A percentile compares a stretch with the other conserved stretches of the same genome.
Conservation (phyloP, 1,140 invertebrate genomes). For the Propsilocerus akamusi region DNA sequence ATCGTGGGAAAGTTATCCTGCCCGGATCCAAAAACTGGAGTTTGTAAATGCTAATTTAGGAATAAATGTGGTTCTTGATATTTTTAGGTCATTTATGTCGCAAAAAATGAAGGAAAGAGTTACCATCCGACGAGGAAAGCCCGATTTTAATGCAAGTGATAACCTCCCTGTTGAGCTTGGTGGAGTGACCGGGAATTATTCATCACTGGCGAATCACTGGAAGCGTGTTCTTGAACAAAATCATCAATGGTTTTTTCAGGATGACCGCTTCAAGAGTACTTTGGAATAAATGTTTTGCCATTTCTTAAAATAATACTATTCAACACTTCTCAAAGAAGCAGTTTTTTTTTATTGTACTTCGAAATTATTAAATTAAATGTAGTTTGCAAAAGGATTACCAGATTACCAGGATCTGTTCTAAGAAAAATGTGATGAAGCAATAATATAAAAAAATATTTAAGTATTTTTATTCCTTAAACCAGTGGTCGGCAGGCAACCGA, state of each 20-base stretch:
- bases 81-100: conserved; percentile 51
- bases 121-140: conserved; percentile 24
- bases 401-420: too few relatives aligned
- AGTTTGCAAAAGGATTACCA: too few relatives aligned
- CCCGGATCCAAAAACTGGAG: conserved; percentile 43
- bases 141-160: conserved; percentile 24
- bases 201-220: conserved; percentile 35
- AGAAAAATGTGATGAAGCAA: too few relatives aligned
- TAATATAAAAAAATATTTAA: too few relatives aligned
- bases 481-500: too few relatives aligned
- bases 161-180: conserved; percentile 38
- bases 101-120: conserved; percentile 40
- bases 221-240: conserved; percentile 27
- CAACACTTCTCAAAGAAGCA: too few relatives aligned
- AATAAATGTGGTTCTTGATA: conserved; percentile 43
- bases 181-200: conserved; percentile 29
- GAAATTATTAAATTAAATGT: too few relatives aligned
- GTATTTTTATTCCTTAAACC: too few relatives aligned
- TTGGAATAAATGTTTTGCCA: too few relatives aligned
- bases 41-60: conserved; percentile 49
- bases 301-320: too few relatives aligned
- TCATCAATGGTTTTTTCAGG: conserved; percentile 34
- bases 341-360: too few relatives aligned
- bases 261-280: too few relatives aligned
- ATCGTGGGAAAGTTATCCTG: conserved; percentile 50